These are phyloP conservation scores for Zosterops hypoxanthus DNA, from an alignment of 2,113 vertebrate species.

Conservation along the genomic window DNA sequence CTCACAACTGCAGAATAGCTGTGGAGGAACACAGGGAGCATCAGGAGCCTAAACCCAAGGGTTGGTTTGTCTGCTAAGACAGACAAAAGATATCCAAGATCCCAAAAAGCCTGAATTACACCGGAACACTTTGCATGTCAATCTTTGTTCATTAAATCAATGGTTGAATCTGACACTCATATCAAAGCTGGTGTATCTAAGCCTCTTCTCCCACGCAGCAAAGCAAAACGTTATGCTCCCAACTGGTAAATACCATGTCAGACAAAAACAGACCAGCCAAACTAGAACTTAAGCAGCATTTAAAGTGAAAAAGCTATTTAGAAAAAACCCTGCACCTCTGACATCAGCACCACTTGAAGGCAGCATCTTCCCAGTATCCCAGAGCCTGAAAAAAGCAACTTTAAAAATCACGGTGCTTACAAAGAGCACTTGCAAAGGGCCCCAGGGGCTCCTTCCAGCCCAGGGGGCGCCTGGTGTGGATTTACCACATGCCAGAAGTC, in stretches of 20 bases:
- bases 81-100: neutral
- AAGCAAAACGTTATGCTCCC: neutral
- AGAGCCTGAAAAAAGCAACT: neutral
- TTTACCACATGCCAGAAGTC: rapidly evolving
- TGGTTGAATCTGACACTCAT: neutral
- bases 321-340: neutral
- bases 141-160: neutral
- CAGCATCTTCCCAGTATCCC: neutral
- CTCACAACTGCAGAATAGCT: rapidly evolving
- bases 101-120: neutral
- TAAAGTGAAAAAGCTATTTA: neutral
- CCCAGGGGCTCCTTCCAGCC: neutral
- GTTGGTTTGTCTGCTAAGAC: neutral
- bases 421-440: neutral
- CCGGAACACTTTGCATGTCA: rapidly evolving
- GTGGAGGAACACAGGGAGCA: neutral
- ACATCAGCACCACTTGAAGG: neutral
- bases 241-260: rapidly evolving
- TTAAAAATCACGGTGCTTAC: neutral
- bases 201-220: neutral
- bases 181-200: neutral
- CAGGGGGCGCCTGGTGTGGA: rapidly evolving
- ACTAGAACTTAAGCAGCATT: rapidly evolving
- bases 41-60: neutral
- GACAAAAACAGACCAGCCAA: neutral